A percentile compares a stretch with the other conserved stretches of the same genome.
phyloP scores from a whole-genome alignment of 2,888 invertebrate genomes.

The Linnaemya vulpina region DNA sequence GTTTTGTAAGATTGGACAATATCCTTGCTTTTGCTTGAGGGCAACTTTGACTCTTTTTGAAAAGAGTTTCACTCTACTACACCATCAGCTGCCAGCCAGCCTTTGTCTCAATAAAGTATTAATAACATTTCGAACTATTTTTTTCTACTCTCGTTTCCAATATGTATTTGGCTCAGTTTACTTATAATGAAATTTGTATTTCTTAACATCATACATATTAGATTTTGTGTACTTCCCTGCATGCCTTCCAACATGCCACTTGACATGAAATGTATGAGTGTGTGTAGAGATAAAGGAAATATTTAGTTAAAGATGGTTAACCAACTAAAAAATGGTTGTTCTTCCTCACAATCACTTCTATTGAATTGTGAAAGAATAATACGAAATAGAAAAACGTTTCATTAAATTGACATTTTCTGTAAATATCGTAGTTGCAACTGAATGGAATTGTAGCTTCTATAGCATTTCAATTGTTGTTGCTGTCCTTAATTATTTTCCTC shows the following conservation, averaged over 20 bases:
- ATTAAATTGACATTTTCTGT: not conserved
- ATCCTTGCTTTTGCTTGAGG: no score
- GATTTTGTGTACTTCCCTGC: conserved; percentile 4
- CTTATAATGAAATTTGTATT: conserved; percentile 23
- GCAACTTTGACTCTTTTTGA: no score
- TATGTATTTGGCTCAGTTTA: conserved; percentile 26
- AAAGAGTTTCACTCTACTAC: no score
- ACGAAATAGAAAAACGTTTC: not conserved
- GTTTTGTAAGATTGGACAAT: no score
- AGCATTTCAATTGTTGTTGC: not conserved
- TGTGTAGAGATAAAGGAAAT: not conserved
- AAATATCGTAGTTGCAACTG: no score
- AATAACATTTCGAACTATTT: not conserved
- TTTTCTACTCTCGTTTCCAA: not conserved
- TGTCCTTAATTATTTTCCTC: no score
- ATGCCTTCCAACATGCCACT: not conserved
- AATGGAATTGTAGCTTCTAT: no score
- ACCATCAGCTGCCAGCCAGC: no score
- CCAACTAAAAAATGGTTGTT: no score
- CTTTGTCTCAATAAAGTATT: no score
- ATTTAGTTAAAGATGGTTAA: no score
- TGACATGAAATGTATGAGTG: not conserved
- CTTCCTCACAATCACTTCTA: not conserved
- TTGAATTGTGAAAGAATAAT: not conserved
- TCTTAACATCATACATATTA: conserved; percentile 36